Evolutionary conservation across 1,140 invertebrate species (phyloP), one percentile per base, ranked within the genome.

Genomic region (Eciton burchellii): DNA sequence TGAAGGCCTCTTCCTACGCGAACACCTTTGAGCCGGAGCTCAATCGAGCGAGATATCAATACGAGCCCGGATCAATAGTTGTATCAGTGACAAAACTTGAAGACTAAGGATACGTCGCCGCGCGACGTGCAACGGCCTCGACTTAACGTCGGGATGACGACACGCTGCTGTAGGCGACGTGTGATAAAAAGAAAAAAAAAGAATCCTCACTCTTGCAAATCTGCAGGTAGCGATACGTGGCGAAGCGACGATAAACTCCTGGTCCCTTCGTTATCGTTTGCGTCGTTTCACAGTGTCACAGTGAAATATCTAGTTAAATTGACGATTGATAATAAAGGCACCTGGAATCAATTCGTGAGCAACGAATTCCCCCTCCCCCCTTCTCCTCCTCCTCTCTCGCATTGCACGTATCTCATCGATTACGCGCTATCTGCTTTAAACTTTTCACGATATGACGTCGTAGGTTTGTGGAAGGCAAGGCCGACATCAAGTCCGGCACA

Each of bases 1-100:
- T 63, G 52, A 63, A 41, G 24, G 5, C 3, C 54, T 19, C 26
- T 16, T 19, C 29, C 63, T 43, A 57, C 49, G 29, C 14, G 11
- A 56, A 8, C 4, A 68, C 21, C 6, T 70, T 57, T 21, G n/a
- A n/a, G n/a, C 35, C 9, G 12, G 24, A 45, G 19, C 12, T 70
- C 49, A 70, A 79, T 70, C 63, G 63, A 56, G 63, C 63, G 74
- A n/a, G 11, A 14, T 63, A n/a, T n/a, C n/a, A n/a, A n/a, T n/a
- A n/a, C n/a, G n/a, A n/a, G n/a, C n/a, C n/a, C n/a, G n/a, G 74
- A 79, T 79, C 74, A 79, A 70, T 79, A 79, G 68, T 56, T n/a
- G 47, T 35, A 6, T 52, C 62, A 47, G 21, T 12, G 19, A 19
- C 3, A 21, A 56, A 21, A 68, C 54, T 79, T 56, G 68, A 79